A percentile compares a stretch with the other conserved stretches of the same genome.
These are phyloP conservation scores for Schizopygopsis malacanthus DNA, from an alignment of 2,797 vertebrate species.

Conservation along the genomic window DNA sequence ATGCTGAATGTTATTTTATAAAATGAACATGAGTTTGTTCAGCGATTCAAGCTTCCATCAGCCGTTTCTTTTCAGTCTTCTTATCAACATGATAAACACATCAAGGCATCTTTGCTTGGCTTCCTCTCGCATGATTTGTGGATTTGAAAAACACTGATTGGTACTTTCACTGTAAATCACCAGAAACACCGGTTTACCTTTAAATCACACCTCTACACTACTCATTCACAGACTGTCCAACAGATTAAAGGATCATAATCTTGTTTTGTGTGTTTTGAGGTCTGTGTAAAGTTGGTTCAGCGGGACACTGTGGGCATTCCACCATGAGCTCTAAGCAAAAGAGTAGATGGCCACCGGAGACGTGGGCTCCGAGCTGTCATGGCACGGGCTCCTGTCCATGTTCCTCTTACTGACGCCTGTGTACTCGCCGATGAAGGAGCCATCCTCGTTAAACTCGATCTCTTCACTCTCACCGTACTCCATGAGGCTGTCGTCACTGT, in stretches of 20 bases:
- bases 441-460: slow-evolving; percentile 94
- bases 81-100: slow-evolving; percentile 77
- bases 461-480: slow-evolving; percentile 96
- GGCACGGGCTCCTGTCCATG: slow-evolving; percentile 90
- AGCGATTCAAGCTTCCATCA: slow-evolving; percentile 14
- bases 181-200: slow-evolving; percentile 1
- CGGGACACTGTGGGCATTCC: not conserved
- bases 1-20: slow-evolving; percentile 3
- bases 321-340: slow-evolving; percentile 79
- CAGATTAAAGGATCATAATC: slow-evolving; percentile 11
- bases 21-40: slow-evolving; percentile 6
- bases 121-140: slow-evolving; percentile 47
- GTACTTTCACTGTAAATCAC: slow-evolving; percentile 15
- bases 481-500: slow-evolving; percentile 97
- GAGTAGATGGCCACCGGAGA: slow-evolving; percentile 94
- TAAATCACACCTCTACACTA: not conserved
- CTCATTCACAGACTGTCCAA: slow-evolving; percentile 8
- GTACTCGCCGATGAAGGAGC: slow-evolving; percentile 98
- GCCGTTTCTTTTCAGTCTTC: slow-evolving; percentile 49
- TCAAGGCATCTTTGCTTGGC: slow-evolving; percentile 62
- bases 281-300: slow-evolving; percentile 5
- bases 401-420: slow-evolving; percentile 89
- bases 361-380: slow-evolving; percentile 89
- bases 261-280: not conserved
- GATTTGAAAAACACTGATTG: slow-evolving; percentile 57